phyloP scores from a whole-genome alignment of 1,140 invertebrate species.

The Sycophaga agraensis region DNA sequence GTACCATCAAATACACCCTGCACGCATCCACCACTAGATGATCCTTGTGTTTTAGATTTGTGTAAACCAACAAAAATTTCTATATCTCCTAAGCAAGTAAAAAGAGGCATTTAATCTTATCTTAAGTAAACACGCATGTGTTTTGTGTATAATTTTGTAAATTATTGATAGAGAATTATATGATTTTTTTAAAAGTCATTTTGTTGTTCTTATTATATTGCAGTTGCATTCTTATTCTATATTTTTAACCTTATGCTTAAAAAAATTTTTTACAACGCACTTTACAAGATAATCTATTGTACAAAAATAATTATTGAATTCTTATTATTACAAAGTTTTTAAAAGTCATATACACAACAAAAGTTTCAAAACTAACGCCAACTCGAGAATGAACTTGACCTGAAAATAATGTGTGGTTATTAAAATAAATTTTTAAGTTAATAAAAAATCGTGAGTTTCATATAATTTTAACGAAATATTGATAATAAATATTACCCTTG shows the following conservation, averaged over 20 bases:
- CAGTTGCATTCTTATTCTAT: background rate
- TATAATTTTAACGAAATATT: background rate
- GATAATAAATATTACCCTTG: slow-evolving; percentile 36
- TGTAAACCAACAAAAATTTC: slow-evolving; percentile 89
- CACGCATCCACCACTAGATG: slow-evolving; percentile 58
- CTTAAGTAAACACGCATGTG: background rate
- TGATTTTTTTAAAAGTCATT: background rate
- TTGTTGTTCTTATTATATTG: slow-evolving; percentile 15
- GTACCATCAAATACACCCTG: slow-evolving; percentile 67
- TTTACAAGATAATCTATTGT: too few relatives aligned
- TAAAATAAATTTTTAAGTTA: background rate
- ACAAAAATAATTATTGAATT: background rate
- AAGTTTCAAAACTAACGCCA: slow-evolving; percentile 40
- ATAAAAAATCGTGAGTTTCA: background rate
- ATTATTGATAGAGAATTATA: slow-evolving; percentile 7
- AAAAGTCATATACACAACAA: slow-evolving; percentile 7
- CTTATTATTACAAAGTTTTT: background rate
- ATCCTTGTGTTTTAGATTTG: slow-evolving; percentile 75
- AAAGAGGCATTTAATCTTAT: slow-evolving; percentile 66
- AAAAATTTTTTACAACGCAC: too few relatives aligned
- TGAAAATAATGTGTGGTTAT: slow-evolving; percentile 35
- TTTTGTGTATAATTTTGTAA: slow-evolving; percentile 27
- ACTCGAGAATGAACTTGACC: slow-evolving; percentile 51
- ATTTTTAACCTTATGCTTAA: background rate
- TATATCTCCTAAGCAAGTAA: slow-evolving; percentile 84